Evolutionary conservation across 2,888 invertebrate species (phyloP).

Genomic region (Harpalus rubripes): DNA sequence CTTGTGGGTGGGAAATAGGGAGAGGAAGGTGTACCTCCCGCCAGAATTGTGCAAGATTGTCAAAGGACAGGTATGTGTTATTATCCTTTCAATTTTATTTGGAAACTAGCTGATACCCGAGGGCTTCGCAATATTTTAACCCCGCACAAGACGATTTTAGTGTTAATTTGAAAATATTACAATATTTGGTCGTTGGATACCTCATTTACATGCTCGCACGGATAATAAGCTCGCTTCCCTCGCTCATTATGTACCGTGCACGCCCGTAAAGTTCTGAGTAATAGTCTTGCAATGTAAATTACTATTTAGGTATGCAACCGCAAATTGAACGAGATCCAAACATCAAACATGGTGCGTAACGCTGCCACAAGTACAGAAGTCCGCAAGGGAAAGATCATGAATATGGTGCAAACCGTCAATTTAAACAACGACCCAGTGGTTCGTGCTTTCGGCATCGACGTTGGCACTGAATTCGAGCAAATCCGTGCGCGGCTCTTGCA

Average conservation of each 20-base stretch:
- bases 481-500: constrained; percentile 88
- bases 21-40: constrained; percentile 88
- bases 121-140: too few species aligned
- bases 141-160: too few species aligned
- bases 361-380: constrained; percentile 90
- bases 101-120: too few species aligned
- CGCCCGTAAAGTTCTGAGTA: too few species aligned
- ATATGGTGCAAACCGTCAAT: constrained; percentile 77
- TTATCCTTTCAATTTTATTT: too few species aligned
- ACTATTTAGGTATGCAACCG: constrained; percentile 80
- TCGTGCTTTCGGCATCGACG: constrained; percentile 89
- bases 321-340: constrained; percentile 91
- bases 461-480: constrained; percentile 86
- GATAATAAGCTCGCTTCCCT: too few species aligned
- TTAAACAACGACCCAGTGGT: constrained; percentile 80
- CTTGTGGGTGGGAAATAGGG: constrained; percentile 87
- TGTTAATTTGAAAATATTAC: too few species aligned
- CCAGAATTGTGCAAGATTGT: constrained; percentile 90
- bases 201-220: too few species aligned
- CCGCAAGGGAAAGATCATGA: constrained; percentile 89
- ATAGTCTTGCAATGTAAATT: too few species aligned
- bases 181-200: too few species aligned
- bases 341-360: constrained; percentile 90
- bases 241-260: too few species aligned
- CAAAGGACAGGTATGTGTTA: constrained; percentile 82